Evolutionary conservation across 2,797 vertebrate species (phyloP).

Genomic region (Hippoglossus hippoglossus): DNA sequence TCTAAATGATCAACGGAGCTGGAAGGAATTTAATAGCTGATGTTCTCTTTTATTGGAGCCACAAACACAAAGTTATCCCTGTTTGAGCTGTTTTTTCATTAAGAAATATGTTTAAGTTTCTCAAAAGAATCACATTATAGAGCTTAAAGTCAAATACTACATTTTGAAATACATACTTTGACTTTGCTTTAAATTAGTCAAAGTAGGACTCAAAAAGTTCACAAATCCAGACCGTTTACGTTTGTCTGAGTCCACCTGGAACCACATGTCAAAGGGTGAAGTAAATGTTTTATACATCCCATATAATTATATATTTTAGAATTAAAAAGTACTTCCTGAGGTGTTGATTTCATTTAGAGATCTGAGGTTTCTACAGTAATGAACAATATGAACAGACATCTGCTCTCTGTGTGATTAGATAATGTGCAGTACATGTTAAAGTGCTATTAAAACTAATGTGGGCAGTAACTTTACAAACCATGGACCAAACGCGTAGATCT

Average conservation of each 20-base stretch:
- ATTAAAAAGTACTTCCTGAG: not conserved
- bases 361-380: slow-evolving; percentile 27
- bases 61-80: too few relatives aligned
- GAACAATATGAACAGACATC: slow-evolving; percentile 21
- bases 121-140: too few relatives aligned
- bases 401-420: not conserved
- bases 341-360: slow-evolving; percentile 20
- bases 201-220: too few relatives aligned
- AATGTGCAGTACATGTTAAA: slow-evolving; percentile 80
- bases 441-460: slow-evolving; percentile 88
- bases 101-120: too few relatives aligned
- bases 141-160: too few relatives aligned
- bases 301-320: not conserved
- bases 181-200: too few relatives aligned
- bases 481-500: slow-evolving; percentile 79
- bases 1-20: slow-evolving; percentile 13
- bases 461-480: slow-evolving; percentile 72
- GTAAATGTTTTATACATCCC: not conserved
- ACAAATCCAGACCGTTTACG: too few relatives aligned
- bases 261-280: not conserved
- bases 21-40: not conserved
- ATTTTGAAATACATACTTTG: too few relatives aligned
- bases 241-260: too few relatives aligned
- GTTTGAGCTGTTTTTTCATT: too few relatives aligned
- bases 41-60: too few relatives aligned